Conservation (phyloP, 1,140 invertebrate genomes). For the Cepaea nemoralis region DNA sequence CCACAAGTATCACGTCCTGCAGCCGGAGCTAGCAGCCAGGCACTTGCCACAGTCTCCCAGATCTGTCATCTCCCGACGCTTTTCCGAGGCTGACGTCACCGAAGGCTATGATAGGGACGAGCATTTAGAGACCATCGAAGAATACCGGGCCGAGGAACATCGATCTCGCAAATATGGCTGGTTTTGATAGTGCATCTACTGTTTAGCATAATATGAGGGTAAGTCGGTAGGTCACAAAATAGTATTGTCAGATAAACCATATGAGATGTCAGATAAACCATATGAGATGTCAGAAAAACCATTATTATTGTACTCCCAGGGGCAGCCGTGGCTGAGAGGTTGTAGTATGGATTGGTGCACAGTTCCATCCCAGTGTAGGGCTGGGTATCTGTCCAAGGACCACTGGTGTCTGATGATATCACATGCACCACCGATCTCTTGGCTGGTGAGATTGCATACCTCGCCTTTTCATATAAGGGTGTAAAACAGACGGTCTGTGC, state of each 20-base stretch:
- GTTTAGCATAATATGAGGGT: neutral
- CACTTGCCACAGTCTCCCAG: slow-evolving; percentile 61
- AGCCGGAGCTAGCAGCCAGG: slow-evolving; percentile 56
- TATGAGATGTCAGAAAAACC: too few species aligned
- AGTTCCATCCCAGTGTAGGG: too few species aligned
- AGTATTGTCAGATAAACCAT: neutral
- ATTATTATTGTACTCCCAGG: too few species aligned
- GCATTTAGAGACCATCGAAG: slow-evolving; percentile 63
- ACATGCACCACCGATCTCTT: too few species aligned
- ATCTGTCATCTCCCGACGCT: slow-evolving; percentile 53
- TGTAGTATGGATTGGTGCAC: too few species aligned
- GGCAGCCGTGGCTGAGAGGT: too few species aligned
- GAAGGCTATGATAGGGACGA: slow-evolving; percentile 67
- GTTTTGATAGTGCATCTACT: slow-evolving; percentile 50
- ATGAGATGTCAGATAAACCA: neutral
- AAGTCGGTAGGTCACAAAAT: neutral
- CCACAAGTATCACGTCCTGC: slow-evolving; percentile 59
- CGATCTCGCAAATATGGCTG: slow-evolving; percentile 60
- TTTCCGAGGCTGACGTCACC: slow-evolving; percentile 53
- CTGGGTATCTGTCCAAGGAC: too few species aligned
- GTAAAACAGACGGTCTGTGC: too few species aligned
- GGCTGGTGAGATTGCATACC: too few species aligned
- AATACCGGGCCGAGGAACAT: slow-evolving; percentile 64
- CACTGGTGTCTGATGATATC: too few species aligned
- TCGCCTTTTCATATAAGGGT: too few species aligned